These are phyloP conservation scores for Otolemur crassicaudatus DNA, from an alignment of 2,797 vertebrate genomes.

Conservation along the genomic window DNA sequence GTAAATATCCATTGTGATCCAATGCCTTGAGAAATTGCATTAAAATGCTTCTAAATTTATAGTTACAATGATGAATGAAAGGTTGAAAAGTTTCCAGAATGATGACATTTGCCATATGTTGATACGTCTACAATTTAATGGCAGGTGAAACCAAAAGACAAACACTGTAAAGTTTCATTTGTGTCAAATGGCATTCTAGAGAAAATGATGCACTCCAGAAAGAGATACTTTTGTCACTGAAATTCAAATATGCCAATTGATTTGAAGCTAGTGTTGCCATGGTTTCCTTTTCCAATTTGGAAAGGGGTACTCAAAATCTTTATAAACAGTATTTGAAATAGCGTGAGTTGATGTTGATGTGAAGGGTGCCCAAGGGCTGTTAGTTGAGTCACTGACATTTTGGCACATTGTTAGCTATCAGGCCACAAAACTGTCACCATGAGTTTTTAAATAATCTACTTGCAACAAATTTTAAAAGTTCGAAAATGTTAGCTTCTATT, in stretches of 20 bases:
- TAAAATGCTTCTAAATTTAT: slow-evolving; percentile 27
- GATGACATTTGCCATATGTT: neutral
- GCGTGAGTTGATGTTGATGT: neutral
- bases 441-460: slow-evolving; percentile 25
- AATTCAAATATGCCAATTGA: slow-evolving; percentile 30
- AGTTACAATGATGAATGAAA: slow-evolving; percentile 44
- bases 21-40: slow-evolving; percentile 25
- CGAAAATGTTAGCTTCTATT: neutral
- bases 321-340: slow-evolving; percentile 27
- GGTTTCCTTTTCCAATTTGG: neutral
- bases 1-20: slow-evolving; percentile 26
- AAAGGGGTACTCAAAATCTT: neutral
- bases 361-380: neutral
- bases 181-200: neutral
- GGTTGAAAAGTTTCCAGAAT: slow-evolving; percentile 25
- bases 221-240: neutral
- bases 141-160: slow-evolving; percentile 33
- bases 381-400: slow-evolving; percentile 41
- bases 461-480: slow-evolving; percentile 36
- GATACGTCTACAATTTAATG: slow-evolving; percentile 28
- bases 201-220: neutral
- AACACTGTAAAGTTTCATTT: slow-evolving; percentile 26
- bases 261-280: neutral
- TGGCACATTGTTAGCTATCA: slow-evolving; percentile 7
- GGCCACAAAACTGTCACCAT: neutral